Evolutionary conservation across 2,113 vertebrate genomes (phyloP).

Genomic region (Astatoreochromis straeleni): DNA sequence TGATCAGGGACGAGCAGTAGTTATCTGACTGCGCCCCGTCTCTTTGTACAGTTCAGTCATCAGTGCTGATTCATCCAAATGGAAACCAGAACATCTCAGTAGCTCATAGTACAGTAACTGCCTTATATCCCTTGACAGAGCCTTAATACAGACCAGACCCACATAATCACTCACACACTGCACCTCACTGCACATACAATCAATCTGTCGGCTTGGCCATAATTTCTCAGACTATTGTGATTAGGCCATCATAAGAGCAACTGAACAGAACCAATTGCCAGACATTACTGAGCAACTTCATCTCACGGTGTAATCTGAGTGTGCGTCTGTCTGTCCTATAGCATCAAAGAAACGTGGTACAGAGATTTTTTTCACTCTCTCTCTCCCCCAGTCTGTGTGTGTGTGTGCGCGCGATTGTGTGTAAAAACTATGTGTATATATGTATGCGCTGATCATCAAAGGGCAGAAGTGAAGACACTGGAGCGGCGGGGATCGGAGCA

Average conservation of each 20-base stretch:
- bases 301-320: slow-evolving; percentile 4
- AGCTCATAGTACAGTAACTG: slow-evolving; percentile 46
- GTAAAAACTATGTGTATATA: background rate
- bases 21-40: slow-evolving; percentile 44
- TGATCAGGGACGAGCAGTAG: slow-evolving; percentile 60
- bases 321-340: background rate
- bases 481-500: slow-evolving; percentile 45
- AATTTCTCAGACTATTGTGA: slow-evolving; percentile 61
- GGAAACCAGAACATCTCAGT: slow-evolving; percentile 67
- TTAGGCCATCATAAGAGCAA: slow-evolving; percentile 60
- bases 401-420: background rate
- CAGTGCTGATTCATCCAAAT: slow-evolving; percentile 66
- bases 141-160: slow-evolving; percentile 54
- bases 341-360: slow-evolving; percentile 36
- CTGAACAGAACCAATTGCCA: slow-evolving; percentile 45
- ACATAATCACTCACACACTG: slow-evolving; percentile 56
- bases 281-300: slow-evolving; percentile 30
- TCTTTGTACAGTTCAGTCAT: slow-evolving; percentile 47
- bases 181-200: slow-evolving; percentile 51
- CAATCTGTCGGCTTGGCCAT: slow-evolving; percentile 46
- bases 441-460: slow-evolving; percentile 48
- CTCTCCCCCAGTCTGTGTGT: background rate
- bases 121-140: slow-evolving; percentile 42
- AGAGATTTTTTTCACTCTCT: background rate
- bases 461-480: slow-evolving; percentile 56